These are phyloP conservation scores for Ctenopoma multispine DNA, from an alignment of 2,797 vertebrate species.

Conservation along the genomic window DNA sequence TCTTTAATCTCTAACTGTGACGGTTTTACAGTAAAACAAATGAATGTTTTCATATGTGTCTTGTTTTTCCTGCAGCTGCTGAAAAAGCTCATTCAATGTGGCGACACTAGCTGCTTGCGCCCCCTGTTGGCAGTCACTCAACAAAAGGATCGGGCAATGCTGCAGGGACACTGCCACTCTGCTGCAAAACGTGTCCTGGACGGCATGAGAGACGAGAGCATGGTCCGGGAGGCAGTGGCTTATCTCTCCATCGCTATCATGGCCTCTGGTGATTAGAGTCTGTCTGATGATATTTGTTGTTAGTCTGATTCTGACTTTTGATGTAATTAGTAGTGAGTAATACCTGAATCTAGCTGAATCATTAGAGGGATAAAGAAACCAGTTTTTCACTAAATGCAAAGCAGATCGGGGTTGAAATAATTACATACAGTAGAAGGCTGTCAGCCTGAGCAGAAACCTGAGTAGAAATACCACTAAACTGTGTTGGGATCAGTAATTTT, in stretches of 20 bases:
- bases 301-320: conserved; percentile 1
- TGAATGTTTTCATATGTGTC: neutral
- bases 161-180: conserved; percentile 87
- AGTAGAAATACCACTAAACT: neutral
- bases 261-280: conserved; percentile 85
- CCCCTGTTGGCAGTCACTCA: conserved; percentile 87
- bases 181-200: conserved; percentile 87
- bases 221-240: conserved; percentile 88
- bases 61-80: conserved; percentile 82
- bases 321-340: neutral
- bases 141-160: conserved; percentile 84
- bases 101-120: conserved; percentile 90
- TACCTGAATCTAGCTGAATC: too few relatives aligned
- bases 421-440: neutral
- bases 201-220: conserved; percentile 65
- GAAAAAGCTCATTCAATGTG: conserved; percentile 89
- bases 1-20: neutral
- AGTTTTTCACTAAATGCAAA: neutral
- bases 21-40: neutral
- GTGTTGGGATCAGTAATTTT: neutral
- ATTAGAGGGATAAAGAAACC: too few relatives aligned
- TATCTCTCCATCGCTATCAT: conserved; percentile 96
- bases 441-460: neutral
- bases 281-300: conserved; percentile 25
- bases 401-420: neutral